Conservation (phyloP, 1,140 invertebrate genomes). For the Pogonomyrmex barbatus region DNA sequence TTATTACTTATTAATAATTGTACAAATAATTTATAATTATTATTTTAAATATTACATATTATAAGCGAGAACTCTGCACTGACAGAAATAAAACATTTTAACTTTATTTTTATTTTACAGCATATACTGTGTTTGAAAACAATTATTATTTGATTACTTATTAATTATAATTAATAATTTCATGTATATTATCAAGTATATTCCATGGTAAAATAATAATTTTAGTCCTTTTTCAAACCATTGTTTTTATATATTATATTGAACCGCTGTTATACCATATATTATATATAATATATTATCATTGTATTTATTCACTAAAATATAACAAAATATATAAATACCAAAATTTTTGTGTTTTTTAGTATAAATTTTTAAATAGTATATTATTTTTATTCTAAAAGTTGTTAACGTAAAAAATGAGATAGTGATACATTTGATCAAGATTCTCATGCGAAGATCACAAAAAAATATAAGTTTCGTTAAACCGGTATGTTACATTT, state of each 20-base stretch:
- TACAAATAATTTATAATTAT: neutral
- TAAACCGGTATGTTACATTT: slow-evolving; percentile 44
- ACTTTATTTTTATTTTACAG: neutral
- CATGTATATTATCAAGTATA: neutral
- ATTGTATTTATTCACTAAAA: neutral
- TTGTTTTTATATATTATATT: neutral
- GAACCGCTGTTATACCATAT: too few species aligned
- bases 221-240: neutral
- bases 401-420: neutral
- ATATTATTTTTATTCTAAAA: neutral
- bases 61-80: neutral
- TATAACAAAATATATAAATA: neutral
- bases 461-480: neutral
- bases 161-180: neutral
- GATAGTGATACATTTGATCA: neutral
- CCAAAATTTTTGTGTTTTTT: neutral
- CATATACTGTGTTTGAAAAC: neutral
- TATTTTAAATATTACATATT: slow-evolving; percentile 7
- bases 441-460: neutral
- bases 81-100: neutral
- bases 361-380: neutral
- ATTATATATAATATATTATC: too few species aligned
- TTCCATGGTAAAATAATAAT: neutral
- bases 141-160: neutral
- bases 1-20: neutral